Conservation (phyloP, 1,140 invertebrate species). For the Brachionus rubens region DNA sequence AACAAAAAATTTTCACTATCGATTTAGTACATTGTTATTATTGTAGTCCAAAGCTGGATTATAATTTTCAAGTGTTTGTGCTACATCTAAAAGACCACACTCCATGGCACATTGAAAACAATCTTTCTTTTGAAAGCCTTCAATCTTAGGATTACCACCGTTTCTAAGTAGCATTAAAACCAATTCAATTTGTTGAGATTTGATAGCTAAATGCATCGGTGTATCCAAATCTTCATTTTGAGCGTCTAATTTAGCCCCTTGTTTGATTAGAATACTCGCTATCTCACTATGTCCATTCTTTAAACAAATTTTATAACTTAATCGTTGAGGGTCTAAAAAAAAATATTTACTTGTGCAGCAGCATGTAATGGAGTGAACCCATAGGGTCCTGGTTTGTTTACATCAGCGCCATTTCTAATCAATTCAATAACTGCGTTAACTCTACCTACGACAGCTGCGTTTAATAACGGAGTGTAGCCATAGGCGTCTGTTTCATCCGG, state of each 20-base stretch:
- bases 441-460: slow-evolving; percentile 9
- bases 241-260: slow-evolving; percentile 39
- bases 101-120: slow-evolving; percentile 41
- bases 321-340: not conserved
- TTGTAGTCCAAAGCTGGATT: slow-evolving; percentile 26
- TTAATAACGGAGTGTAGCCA: slow-evolving; percentile 41
- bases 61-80: slow-evolving; percentile 19
- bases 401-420: slow-evolving; percentile 35
- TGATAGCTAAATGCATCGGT: slow-evolving; percentile 41
- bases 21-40: not conserved
- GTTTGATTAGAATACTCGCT: slow-evolving; percentile 33
- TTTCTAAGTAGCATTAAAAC: slow-evolving; percentile 35
- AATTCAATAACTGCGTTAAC: slow-evolving; percentile 24
- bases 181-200: slow-evolving; percentile 42
- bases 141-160: slow-evolving; percentile 15
- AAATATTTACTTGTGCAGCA: slow-evolving; percentile 26
- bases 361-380: slow-evolving; percentile 45
- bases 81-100: slow-evolving; percentile 36
- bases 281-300: slow-evolving; percentile 44
- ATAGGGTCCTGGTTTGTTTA: slow-evolving; percentile 28
- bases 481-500: slow-evolving; percentile 23
- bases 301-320: not conserved
- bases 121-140: slow-evolving; percentile 19
- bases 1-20: too few species aligned
- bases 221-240: slow-evolving; percentile 45